These are phyloP conservation scores for Lochmaea crataegi DNA, from an alignment of 2,888 invertebrate genomes.

Conservation along the genomic window DNA sequence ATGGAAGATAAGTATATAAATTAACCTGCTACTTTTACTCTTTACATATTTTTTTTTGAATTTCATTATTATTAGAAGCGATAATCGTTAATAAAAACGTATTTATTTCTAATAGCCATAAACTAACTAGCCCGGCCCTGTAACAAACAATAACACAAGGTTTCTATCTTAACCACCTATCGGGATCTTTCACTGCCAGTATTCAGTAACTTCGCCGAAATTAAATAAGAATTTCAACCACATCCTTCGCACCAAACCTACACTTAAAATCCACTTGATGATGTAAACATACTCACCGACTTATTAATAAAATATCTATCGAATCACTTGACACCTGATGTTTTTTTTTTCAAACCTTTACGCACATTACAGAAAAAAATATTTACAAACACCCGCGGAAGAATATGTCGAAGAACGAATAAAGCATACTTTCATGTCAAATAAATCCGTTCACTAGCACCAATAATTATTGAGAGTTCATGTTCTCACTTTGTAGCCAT, in stretches of 20 bases:
- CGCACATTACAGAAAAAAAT: neutral
- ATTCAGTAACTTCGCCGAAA: neutral
- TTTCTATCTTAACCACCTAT: slow-evolving; percentile 13
- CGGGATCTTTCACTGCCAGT: neutral
- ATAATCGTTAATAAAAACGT: too few species aligned
- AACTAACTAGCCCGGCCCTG: neutral
- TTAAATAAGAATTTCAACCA: slow-evolving; percentile 9
- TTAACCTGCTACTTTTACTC: too few species aligned
- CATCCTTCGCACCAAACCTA: slow-evolving; percentile 11
- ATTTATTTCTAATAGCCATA: too few species aligned
- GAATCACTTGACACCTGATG: slow-evolving; percentile 29
- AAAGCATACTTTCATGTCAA: slow-evolving; percentile 4
- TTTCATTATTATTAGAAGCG: too few species aligned
- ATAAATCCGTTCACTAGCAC: slow-evolving; percentile 14
- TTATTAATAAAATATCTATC: slow-evolving; percentile 19
- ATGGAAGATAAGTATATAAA: too few species aligned
- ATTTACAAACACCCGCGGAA: neutral
- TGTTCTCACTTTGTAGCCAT: slow-evolving; percentile 26
- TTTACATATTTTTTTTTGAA: too few species aligned
- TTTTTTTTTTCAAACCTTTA: slow-evolving; percentile 17
- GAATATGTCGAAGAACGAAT: neutral
- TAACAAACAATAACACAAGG: slow-evolving; percentile 3
- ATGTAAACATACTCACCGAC: slow-evolving; percentile 31
- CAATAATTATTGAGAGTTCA: neutral
- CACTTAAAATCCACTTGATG: slow-evolving; percentile 14